Percentiles rank a stretch among this genome's conserved stretches.
These are phyloP conservation scores for Tubiluchus corallicola DNA, from an alignment of 2,888 invertebrate species.

Conservation along the genomic window DNA sequence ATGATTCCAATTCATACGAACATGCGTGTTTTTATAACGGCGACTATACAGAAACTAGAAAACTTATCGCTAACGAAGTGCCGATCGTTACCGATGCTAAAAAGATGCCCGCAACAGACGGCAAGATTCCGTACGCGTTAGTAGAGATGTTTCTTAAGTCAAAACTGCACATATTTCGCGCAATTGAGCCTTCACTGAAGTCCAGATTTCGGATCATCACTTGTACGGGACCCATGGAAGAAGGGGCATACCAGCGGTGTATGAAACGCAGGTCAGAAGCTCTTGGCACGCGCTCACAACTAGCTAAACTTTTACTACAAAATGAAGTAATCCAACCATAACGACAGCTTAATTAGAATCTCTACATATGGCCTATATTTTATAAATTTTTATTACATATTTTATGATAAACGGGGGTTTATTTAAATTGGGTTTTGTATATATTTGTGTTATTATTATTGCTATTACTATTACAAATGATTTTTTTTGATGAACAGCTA, in stretches of 20 bases:
- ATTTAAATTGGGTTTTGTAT: too few relatives aligned
- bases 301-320: too few relatives aligned
- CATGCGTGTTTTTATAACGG: slow-evolving; percentile 60
- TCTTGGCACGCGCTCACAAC: background rate
- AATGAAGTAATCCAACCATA: too few relatives aligned
- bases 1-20: slow-evolving; percentile 49
- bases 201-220: slow-evolving; percentile 30
- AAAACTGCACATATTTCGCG: slow-evolving; percentile 50
- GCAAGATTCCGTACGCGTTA: slow-evolving; percentile 22
- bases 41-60: slow-evolving; percentile 39
- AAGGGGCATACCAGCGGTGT: slow-evolving; percentile 1
- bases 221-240: slow-evolving; percentile 17
- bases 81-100: slow-evolving; percentile 2
- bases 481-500: too few relatives aligned
- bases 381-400: too few relatives aligned
- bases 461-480: too few relatives aligned
- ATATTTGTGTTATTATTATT: too few relatives aligned
- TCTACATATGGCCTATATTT: too few relatives aligned
- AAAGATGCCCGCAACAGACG: slow-evolving; percentile 6
- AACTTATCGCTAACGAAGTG: background rate
- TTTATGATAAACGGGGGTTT: too few relatives aligned
- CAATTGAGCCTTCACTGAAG: slow-evolving; percentile 57
- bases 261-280: background rate
- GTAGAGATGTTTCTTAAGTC: slow-evolving; percentile 50
- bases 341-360: too few relatives aligned